Evolutionary conservation across 2,888 invertebrate species (phyloP).

Genomic region (Thecophora atra): DNA sequence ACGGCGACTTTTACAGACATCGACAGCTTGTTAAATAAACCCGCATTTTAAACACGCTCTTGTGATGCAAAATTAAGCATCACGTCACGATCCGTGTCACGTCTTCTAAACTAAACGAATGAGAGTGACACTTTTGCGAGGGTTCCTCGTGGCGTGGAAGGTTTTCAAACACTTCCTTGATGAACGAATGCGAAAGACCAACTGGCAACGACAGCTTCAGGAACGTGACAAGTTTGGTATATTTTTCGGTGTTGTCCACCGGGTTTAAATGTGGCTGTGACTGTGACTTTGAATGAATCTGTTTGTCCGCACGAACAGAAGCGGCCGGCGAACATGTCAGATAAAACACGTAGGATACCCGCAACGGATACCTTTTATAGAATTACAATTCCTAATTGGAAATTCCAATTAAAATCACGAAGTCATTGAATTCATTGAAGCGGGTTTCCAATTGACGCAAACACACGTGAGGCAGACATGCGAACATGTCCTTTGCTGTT

Average conservation of each 20-base stretch:
- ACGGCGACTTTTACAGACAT: too few species aligned
- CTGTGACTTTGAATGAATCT: neutral
- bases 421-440: neutral
- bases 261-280: neutral
- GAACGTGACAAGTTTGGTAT: neutral
- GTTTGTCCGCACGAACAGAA: neutral
- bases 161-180: neutral
- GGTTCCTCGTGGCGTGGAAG: neutral
- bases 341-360: constrained; percentile 21
- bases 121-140: neutral
- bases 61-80: neutral
- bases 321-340: neutral
- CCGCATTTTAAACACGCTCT: too few species aligned
- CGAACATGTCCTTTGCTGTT: neutral
- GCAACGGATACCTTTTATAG: neutral
- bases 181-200: neutral
- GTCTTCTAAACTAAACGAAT: too few species aligned
- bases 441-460: neutral
- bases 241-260: neutral
- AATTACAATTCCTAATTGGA: constrained; percentile 15
- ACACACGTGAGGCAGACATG: neutral
- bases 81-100: too few species aligned
- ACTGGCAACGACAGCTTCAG: neutral
- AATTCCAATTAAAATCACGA: constrained; percentile 19
- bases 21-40: too few species aligned